Evolutionary conservation across 53 echinoderm and acorn worm species (phyloP).

Genomic region (Paracentrotus lividus): DNA sequence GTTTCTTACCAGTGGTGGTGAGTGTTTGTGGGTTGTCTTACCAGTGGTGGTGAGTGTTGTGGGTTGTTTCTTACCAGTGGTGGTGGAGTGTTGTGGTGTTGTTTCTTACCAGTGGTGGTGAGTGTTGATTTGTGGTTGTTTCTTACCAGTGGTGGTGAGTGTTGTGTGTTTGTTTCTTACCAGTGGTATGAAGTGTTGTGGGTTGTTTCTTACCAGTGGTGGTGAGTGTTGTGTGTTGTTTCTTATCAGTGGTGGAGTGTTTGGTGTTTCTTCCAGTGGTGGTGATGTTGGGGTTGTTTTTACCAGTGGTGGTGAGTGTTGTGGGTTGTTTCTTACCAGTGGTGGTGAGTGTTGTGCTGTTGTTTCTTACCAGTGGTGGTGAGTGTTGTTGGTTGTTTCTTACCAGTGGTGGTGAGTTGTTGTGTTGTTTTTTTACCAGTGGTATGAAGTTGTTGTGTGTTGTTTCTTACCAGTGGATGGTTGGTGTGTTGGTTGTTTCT

Average conservation of each 20-base stretch:
- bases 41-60: no score
- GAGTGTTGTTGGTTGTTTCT: slow-evolving; percentile 86
- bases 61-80: not conserved
- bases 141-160: not conserved
- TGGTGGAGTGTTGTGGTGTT: not conserved
- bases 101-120: no score
- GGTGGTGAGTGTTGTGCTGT: slow-evolving; percentile 90
- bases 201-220: not conserved
- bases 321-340: slow-evolving; percentile 82
- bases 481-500: no score
- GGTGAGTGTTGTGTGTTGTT: not conserved
- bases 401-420: no score
- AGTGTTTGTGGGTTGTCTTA: not conserved
- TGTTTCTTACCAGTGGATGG: no score
- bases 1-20: not conserved
- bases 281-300: slow-evolving; percentile 81
- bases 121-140: not conserved
- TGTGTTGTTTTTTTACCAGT: no score
- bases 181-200: not conserved
- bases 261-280: slow-evolving; percentile 19
- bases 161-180: no score
- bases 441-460: not conserved
- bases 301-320: slow-evolving; percentile 94
- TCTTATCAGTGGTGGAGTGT: not conserved
- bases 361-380: slow-evolving; percentile 89